Conservation (phyloP, 2,888 invertebrate species). For the Drosophila niveifrons region DNA sequence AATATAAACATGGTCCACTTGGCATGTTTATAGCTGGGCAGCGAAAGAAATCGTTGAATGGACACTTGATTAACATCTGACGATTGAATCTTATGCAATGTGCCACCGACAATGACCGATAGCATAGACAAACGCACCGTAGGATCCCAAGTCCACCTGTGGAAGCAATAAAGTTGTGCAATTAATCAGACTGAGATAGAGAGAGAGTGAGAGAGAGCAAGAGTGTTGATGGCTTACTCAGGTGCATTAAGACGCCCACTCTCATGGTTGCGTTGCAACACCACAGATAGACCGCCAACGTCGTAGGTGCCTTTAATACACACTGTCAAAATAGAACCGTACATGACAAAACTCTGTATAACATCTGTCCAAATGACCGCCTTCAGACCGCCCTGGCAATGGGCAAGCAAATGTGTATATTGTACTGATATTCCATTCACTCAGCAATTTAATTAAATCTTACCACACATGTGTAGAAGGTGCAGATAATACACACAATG, state of each 20-base stretch:
- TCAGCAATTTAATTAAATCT: slow-evolving; percentile 79
- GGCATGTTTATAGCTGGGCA: slow-evolving; percentile 90
- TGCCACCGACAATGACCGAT: slow-evolving; percentile 91
- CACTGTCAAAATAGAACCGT: slow-evolving; percentile 90
- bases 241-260: slow-evolving; percentile 90
- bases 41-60: slow-evolving; percentile 92
- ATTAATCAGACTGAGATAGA: not conserved
- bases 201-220: not conserved
- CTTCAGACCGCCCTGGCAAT: slow-evolving; percentile 90
- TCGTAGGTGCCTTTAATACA: slow-evolving; percentile 91
- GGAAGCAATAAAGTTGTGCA: slow-evolving; percentile 43
- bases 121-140: slow-evolving; percentile 92
- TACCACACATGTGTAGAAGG: slow-evolving; percentile 96
- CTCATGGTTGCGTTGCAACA: slow-evolving; percentile 89
- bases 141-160: slow-evolving; percentile 92
- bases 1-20: slow-evolving; percentile 89
- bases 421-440: not conserved
- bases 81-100: slow-evolving; percentile 91
- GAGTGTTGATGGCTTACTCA: slow-evolving; percentile 86
- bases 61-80: slow-evolving; percentile 93
- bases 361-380: slow-evolving; percentile 94
- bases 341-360: slow-evolving; percentile 91
- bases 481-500: slow-evolving; percentile 91
- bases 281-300: slow-evolving; percentile 89
- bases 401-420: not conserved